Evolutionary conservation across 92 coral and sea anemone genomes (phyloP).

Genomic region (Epizoanthus ramosus): DNA sequence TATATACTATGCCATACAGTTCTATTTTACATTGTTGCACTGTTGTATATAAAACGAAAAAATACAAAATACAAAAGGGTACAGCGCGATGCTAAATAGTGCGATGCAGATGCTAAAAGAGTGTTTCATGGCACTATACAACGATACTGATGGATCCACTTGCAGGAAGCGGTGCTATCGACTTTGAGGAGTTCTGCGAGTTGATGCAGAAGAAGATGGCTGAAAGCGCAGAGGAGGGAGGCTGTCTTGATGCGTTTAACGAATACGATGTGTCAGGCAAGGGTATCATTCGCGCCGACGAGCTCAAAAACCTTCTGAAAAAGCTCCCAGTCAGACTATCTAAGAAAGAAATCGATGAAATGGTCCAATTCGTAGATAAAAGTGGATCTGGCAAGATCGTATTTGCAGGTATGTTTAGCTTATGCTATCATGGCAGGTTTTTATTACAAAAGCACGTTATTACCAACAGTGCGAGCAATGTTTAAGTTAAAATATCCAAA

Average conservation of each 20-base stretch:
- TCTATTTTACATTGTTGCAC: too few species aligned
- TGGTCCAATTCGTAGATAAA: constrained; percentile 53
- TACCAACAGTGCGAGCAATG: too few species aligned
- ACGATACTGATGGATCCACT: background rate
- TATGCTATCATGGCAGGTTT: too few species aligned
- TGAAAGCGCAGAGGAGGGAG: constrained; percentile 76
- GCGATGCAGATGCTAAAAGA: too few species aligned
- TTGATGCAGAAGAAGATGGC: constrained; percentile 89
- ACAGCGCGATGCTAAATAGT: too few species aligned
- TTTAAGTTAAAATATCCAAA: too few species aligned
- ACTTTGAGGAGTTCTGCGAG: constrained; percentile 91
- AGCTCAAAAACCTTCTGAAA: constrained; percentile 53
- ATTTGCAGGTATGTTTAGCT: constrained; percentile 54
- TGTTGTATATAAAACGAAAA: too few species aligned
- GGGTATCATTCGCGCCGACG: constrained; percentile 61
- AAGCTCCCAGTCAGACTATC: constrained; percentile 61
- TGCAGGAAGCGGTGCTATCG: constrained; percentile 89
- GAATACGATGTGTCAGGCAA: constrained; percentile 70
- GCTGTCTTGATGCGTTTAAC: constrained; percentile 76
- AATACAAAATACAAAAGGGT: too few species aligned
- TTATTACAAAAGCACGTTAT: too few species aligned
- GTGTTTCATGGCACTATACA: background rate
- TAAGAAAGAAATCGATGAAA: constrained; percentile 61
- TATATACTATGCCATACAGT: too few species aligned
- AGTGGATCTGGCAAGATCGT: constrained; percentile 51